Evolutionary conservation across 2,113 vertebrate genomes (phyloP), one percentile per base, ranked within the genome.

Genomic region (Leucosticte australis): DNA sequence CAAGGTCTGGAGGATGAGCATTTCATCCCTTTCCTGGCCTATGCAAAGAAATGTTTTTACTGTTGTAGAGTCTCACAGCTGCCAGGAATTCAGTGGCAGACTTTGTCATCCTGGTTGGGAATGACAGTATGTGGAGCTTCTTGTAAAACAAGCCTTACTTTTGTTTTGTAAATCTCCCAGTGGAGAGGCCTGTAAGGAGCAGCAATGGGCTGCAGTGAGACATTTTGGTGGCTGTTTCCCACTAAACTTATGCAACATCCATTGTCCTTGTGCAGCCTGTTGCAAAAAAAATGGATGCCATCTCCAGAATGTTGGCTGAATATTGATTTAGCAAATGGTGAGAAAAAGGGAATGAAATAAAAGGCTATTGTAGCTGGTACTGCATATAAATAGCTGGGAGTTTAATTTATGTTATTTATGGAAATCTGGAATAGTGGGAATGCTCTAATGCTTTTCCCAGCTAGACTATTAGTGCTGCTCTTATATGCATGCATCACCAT

Each of bases 401-500:
- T 87, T 94, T 97, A 91, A 95, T 96, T 96, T 96, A 96, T 92
- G 92, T 92, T 93, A 89, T 93, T 92, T 96, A 94, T 95, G 95
- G 94, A 96, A 96, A 95, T 96, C 87, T 96, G 89, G 91, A 74
- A 95, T 96, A 95, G 91, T 94, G 91, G 87, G 94, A 97, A 96
- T 94, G 80, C 95, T 92, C 55, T 89, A 94, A 94, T 87, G 62
- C 94, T 94, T 92, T 94, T 95, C 82, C 89, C 92, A 94, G 89
- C 85, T 73, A 89, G 83, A 65, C 83, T 95, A 76, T 90, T 90
- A 93, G 88, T 63, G 70, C 67, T 80, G 60, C 65, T 94, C 88
- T 81, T 92, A 69, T 46, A 75, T 56, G 62, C 90, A 82, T 78
- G 37, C 80, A 95, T 83, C 80, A 62, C 76, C 74, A 65, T 92